Percentiles rank a stretch among this genome's conserved stretches.
Conservation (phyloP, 2,113 vertebrate genomes). For the Marmota monax region DNA sequence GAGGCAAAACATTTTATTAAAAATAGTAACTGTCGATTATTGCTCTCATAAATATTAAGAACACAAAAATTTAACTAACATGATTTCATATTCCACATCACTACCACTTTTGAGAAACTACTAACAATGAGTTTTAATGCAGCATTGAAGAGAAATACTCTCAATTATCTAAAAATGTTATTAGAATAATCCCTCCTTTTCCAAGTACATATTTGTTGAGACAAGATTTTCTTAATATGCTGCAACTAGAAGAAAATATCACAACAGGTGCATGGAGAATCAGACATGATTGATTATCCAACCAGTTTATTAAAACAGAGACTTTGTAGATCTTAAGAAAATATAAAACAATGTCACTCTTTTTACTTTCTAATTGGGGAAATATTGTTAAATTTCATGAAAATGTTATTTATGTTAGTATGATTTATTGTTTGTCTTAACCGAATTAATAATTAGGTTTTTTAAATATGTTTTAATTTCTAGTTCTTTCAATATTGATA, state of each 20-base stretch:
- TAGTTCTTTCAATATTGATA: not conserved
- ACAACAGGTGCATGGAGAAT: not conserved
- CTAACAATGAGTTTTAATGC: not conserved
- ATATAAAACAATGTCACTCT: not conserved
- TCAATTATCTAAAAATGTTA: not conserved
- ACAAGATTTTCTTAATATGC: not conserved
- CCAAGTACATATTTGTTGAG: not conserved
- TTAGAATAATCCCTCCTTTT: not conserved
- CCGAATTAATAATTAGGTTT: not conserved
- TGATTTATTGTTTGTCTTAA: not conserved
- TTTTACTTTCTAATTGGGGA: not conserved
- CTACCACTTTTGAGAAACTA: not conserved
- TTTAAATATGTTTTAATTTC: slow-evolving; percentile 18
- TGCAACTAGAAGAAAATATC: not conserved
- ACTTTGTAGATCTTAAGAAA: slow-evolving; percentile 26
- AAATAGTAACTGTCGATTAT: not conserved
- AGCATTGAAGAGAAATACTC: not conserved
- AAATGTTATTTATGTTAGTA: not conserved
- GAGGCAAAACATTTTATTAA: not conserved
- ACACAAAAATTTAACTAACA: not conserved
- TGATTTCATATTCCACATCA: not conserved
- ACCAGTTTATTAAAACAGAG: not conserved
- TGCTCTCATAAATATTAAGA: not conserved
- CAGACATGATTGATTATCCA: not conserved
- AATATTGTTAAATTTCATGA: not conserved